phyloP scores from a whole-genome alignment of 2,113 vertebrate species.

The Apus apus region DNA sequence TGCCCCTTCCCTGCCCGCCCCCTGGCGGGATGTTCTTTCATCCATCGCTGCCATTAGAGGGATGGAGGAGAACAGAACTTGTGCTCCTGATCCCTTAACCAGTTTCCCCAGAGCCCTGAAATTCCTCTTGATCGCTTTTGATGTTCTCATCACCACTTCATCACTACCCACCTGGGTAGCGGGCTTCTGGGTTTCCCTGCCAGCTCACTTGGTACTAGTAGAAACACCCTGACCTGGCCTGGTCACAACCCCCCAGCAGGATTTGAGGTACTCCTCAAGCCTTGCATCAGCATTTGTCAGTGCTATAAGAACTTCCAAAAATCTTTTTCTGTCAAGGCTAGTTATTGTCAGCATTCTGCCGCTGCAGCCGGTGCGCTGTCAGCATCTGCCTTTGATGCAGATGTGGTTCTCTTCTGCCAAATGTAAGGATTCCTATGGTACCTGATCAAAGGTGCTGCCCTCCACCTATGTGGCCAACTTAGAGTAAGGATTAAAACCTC shows the following conservation, averaged over 20 bases:
- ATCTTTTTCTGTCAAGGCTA: background rate
- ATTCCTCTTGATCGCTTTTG: too few species aligned
- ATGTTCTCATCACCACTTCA: too few species aligned
- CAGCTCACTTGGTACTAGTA: background rate
- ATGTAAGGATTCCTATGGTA: background rate
- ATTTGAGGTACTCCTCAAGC: background rate
- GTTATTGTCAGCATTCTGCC: fast-evolving
- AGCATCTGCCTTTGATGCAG: background rate
- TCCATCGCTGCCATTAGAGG: too few species aligned
- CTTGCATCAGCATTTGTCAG: background rate
- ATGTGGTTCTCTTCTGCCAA: background rate
- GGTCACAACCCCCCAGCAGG: background rate
- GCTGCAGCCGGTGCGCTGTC: fast-evolving
- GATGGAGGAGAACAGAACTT: too few species aligned
- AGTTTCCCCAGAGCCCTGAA: too few species aligned
- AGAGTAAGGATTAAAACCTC: background rate
- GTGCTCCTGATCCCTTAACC: too few species aligned
- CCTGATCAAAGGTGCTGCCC: background rate
- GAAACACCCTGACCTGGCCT: background rate
- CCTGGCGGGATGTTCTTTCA: too few species aligned
- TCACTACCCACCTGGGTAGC: too few species aligned
- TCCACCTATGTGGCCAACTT: fast-evolving
- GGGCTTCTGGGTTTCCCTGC: background rate
- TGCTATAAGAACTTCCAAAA: background rate
- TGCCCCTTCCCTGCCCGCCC: too few species aligned